Conservation (phyloP, 2,888 invertebrate species). For the Melikaiella ostensackeni region DNA sequence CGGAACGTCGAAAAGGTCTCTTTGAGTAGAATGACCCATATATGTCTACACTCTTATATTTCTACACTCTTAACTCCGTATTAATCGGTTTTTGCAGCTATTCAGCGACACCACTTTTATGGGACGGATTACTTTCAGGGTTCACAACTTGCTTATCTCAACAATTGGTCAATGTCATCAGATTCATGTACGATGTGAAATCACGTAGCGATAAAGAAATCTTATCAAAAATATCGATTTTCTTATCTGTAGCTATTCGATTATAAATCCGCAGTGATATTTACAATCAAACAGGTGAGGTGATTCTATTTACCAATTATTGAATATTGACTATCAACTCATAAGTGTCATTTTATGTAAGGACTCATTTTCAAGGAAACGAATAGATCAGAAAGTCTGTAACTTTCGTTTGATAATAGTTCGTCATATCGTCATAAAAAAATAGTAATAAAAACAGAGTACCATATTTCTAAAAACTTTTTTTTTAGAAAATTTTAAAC, state of each 20-base stretch:
- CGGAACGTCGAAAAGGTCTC: no score
- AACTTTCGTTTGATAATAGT: no score
- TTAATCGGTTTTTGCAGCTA: neutral
- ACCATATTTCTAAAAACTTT: no score
- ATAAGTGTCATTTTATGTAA: no score
- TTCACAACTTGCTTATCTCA: slow-evolving; percentile 23
- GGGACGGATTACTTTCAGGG: slow-evolving; percentile 5
- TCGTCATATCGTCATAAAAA: no score
- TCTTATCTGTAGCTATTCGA: neutral
- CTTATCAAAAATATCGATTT: slow-evolving; percentile 1
- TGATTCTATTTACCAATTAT: slow-evolving; percentile 5
- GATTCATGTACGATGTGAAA: slow-evolving; percentile 12
- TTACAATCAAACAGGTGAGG: neutral
- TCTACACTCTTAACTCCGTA: neutral
- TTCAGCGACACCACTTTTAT: neutral
- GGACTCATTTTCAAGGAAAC: no score
- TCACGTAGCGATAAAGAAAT: slow-evolving; percentile 10
- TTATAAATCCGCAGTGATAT: neutral
- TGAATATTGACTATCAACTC: no score
- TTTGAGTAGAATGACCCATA: no score
- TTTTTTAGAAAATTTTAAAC: no score
- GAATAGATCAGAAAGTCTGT: no score
- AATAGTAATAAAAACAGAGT: no score
- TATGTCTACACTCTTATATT: no score
- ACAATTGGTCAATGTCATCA: slow-evolving; percentile 1